Conservation (phyloP, 2,113 vertebrate species). For the Danionella cerebrum region DNA sequence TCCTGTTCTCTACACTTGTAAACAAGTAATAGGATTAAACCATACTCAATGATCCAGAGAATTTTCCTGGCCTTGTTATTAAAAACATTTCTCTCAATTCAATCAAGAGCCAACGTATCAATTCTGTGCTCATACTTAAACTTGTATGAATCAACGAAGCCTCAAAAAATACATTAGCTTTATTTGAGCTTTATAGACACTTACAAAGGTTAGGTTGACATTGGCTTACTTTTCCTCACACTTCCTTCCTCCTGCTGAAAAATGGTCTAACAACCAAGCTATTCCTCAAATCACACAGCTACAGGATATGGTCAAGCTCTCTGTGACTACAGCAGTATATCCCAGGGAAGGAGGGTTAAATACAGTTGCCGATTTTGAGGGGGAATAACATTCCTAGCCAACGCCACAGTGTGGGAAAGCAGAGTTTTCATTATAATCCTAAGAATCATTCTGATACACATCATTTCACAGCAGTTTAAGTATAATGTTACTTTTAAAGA, state of each 20-base stretch:
- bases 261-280: background rate
- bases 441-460: background rate
- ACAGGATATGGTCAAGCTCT: conserved; percentile 13
- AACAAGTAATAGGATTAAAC: too few species aligned
- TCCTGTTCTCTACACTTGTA: too few species aligned
- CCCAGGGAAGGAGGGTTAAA: conserved; percentile 5
- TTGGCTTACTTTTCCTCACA: background rate
- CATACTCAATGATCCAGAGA: too few species aligned
- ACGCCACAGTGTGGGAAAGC: background rate
- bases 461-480: conserved; percentile 1
- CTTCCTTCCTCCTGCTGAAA: background rate
- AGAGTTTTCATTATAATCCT: background rate
- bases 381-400: conserved; percentile 1
- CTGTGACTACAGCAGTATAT: background rate
- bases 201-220: background rate
- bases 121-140: too few species aligned
- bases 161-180: background rate
- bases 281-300: conserved; percentile 18
- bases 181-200: conserved; percentile 3
- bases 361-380: background rate
- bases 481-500: background rate
- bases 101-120: too few species aligned
- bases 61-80: too few species aligned
- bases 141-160: too few species aligned
- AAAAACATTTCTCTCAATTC: too few species aligned